Conservation (phyloP, 1,140 invertebrate species). For the Anoplophora glabripennis region DNA sequence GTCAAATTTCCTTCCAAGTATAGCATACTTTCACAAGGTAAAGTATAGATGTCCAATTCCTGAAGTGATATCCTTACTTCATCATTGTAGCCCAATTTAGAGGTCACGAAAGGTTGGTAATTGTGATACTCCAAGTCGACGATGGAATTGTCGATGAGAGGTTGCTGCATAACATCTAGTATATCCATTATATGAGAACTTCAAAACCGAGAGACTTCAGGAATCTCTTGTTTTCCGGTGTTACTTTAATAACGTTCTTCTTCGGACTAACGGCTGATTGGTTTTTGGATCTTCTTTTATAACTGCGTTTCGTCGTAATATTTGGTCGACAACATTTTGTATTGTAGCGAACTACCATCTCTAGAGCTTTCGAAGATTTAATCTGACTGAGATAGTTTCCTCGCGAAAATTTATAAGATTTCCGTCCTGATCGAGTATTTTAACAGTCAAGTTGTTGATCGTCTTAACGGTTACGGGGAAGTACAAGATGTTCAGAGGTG, state of each 20-base stretch:
- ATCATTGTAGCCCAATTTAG: constrained; percentile 8
- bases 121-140: constrained; percentile 8
- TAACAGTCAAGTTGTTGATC: constrained; percentile 16
- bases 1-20: constrained; percentile 34
- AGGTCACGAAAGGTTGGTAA: constrained; percentile 9
- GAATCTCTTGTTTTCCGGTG: constrained; percentile 13
- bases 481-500: constrained; percentile 6
- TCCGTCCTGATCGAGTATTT: constrained; percentile 8
- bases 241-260: constrained; percentile 4
- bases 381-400: constrained; percentile 15
- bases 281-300: too few relatives aligned
- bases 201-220: constrained; percentile 16
- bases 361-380: constrained; percentile 15
- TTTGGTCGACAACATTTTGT: too few relatives aligned
- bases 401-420: constrained; percentile 10
- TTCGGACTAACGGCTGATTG: too few relatives aligned
- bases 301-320: too few relatives aligned
- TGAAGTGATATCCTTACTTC: constrained; percentile 12
- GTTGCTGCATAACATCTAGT: constrained; percentile 12
- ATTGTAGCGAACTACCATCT: too few relatives aligned
- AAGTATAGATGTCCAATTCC: constrained; percentile 14
- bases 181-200: constrained; percentile 21
- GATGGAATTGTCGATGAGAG: not conserved
- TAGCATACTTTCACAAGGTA: constrained; percentile 1
- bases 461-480: constrained; percentile 14